A percentile compares a stretch with the other conserved stretches of the same genome.
phyloP scores from a whole-genome alignment of 2,113 vertebrate species.

The Dasyprocta punctata region DNA sequence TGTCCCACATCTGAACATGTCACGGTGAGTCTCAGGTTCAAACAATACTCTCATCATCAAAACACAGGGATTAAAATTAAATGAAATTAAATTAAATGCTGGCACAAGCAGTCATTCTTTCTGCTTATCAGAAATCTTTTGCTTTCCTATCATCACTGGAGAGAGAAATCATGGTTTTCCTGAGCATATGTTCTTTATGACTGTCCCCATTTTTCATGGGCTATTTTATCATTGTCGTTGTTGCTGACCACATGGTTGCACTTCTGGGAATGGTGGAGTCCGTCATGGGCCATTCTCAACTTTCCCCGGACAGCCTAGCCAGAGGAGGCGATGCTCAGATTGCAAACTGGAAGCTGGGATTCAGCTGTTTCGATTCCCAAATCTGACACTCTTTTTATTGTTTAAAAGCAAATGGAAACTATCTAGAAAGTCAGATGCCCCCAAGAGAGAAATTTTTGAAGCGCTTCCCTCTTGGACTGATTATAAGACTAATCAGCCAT shows the following conservation, averaged over 20 bases:
- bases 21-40: not conserved
- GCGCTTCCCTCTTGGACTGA: constrained; percentile 71
- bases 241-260: not conserved
- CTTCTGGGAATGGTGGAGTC: not conserved
- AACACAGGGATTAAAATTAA: not conserved
- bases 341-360: not conserved
- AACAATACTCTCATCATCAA: not conserved
- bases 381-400: not conserved
- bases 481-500: constrained; percentile 80
- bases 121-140: not conserved
- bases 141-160: not conserved
- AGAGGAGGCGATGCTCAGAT: not conserved
- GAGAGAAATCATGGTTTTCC: not conserved
- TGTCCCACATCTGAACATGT: not conserved
- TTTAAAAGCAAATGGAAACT: constrained; percentile 60
- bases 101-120: not conserved
- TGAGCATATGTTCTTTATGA: not conserved
- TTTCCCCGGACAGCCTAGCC: not conserved
- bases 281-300: not conserved
- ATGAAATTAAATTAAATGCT: not conserved
- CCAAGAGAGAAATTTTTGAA: constrained; percentile 67
- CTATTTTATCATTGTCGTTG: not conserved
- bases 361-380: not conserved
- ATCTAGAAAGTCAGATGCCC: constrained; percentile 63
- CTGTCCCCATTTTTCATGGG: not conserved